Conservation (phyloP, 2,113 vertebrate species). For the Vireo altiloquus region DNA sequence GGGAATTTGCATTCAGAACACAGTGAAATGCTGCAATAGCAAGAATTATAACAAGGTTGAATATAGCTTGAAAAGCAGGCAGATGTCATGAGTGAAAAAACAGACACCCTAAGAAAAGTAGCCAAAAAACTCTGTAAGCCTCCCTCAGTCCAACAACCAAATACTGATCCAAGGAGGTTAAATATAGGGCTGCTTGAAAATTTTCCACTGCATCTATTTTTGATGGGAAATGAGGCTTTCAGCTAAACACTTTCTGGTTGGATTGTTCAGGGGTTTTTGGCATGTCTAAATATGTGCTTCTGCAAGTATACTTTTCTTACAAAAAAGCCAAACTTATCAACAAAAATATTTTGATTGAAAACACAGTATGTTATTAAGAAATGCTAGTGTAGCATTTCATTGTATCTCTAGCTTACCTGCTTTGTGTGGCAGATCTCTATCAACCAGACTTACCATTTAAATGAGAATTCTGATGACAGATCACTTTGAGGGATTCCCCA, state of each 20-base stretch:
- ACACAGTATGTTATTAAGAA: background rate
- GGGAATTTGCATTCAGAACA: background rate
- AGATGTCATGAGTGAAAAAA: conserved; percentile 49
- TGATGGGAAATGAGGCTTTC: conserved; percentile 28
- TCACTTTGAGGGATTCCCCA: background rate
- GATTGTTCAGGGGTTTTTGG: background rate
- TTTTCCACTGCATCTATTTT: conserved; percentile 56
- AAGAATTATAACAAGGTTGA: conserved; percentile 7
- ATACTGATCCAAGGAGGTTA: conserved; percentile 48
- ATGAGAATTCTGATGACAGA: background rate
- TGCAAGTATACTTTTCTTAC: conserved; percentile 40
- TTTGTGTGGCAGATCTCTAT: background rate
- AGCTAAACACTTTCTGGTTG: background rate
- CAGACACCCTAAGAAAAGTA: conserved; percentile 43
- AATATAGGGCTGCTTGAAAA: conserved; percentile 49
- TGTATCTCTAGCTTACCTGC: background rate
- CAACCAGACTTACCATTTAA: background rate
- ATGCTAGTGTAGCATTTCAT: background rate
- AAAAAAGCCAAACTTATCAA: conserved; percentile 39
- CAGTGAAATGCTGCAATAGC: background rate
- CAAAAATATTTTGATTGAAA: conserved; percentile 24
- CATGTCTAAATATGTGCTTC: background rate
- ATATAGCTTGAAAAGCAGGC: conserved; percentile 19
- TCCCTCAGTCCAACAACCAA: conserved; percentile 10
- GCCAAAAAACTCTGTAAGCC: background rate